Base-by-base conservation (phyloP, 2,888 invertebrate genomes). In the Drosophila flavopinicola region DNA sequence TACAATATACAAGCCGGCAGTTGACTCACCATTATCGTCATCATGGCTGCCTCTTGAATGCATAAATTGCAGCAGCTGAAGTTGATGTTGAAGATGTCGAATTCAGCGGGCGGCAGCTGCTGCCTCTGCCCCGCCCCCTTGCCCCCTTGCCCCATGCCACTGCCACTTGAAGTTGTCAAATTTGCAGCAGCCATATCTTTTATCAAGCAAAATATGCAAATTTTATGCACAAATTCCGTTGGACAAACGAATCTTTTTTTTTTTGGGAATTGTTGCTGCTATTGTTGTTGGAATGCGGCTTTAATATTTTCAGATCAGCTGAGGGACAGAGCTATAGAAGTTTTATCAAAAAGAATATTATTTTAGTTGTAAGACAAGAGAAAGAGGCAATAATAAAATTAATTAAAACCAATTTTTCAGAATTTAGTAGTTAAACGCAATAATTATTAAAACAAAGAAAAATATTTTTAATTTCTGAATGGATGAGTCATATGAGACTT, bases 81-180 rank as follows among this genome's bases (percentile, higher is more conserved):
- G 20, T 20, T 20, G 20, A 20, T 3, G 20, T 3, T 20, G 20
- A 2, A 20, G 20, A 2, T 47, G 45, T 20, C 30, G 60, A n/a
- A 45, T 49, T 17, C 23, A 24, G 35, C 33, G 6, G 29, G n/a
- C 2, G 38, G 42, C 10, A 11, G 20, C 20, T 20, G 20, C 35
- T 37, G 20, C 35, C 10, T 15, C 15, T 11, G 27, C n/a, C n/a
- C n/a, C n/a, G n/a, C n/a, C 17, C 41, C 41, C 41, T 23, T 39
- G 13, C n/a, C n/a, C 5, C 30, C 4, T n/a, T 13, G 13, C 6
- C 37, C n/a, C 15, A 10, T 52, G 74, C 56, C 58, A 52, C 59
- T 65, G 68, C 79, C 84, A 83, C 84, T 80, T 80, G 79, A 80
- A 83, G 67, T 74, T 79, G 84, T 80, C 86, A 79, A 79, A 79